These are phyloP conservation scores for Poeciliopsis turneri DNA, from an alignment of 2,797 vertebrate genomes.

Conservation along the genomic window DNA sequence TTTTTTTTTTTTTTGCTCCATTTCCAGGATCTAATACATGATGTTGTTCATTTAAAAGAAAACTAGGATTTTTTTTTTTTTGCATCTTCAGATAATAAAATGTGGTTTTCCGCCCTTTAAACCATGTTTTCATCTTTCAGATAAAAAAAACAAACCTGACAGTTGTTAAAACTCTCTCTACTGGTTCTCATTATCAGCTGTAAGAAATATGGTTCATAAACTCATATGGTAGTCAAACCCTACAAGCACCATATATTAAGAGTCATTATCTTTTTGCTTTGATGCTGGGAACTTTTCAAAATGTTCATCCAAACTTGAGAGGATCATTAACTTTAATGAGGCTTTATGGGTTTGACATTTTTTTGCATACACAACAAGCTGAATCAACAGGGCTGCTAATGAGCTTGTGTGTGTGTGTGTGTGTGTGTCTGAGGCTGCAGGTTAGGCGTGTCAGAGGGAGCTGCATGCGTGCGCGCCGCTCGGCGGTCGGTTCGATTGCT, in stretches of 20 bases:
- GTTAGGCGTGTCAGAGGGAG: neutral
- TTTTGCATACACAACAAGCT: neutral
- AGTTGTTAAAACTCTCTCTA: neutral
- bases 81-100: constrained; percentile 16
- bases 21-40: neutral
- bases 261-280: constrained; percentile 7
- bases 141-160: neutral
- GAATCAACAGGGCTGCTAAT: constrained; percentile 2
- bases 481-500: constrained; percentile 28
- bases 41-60: neutral
- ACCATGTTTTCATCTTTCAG: neutral
- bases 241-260: neutral
- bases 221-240: neutral
- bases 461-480: constrained; percentile 4
- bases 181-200: neutral
- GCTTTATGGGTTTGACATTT: neutral
- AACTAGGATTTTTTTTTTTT: neutral
- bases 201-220: constrained; percentile 12
- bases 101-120: neutral
- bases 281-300: constrained; percentile 5
- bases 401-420: neutral
- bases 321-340: constrained; percentile 27
- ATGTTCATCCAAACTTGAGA: neutral
- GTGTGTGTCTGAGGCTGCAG: no score
- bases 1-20: neutral